phyloP scores from a whole-genome alignment of 2,888 invertebrate species.

The Polydesmus complanatus region DNA sequence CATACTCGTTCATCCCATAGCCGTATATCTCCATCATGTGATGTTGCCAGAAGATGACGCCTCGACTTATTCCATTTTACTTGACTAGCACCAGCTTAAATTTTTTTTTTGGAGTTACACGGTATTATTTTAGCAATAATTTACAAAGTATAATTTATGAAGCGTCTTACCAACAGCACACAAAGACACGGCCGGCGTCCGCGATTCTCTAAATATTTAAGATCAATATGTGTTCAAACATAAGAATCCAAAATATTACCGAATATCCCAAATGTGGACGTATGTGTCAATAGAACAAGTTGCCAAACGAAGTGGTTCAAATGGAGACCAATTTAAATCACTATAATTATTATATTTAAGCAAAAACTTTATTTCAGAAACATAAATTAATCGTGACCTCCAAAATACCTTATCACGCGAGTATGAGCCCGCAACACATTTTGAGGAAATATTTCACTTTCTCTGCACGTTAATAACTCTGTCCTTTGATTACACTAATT shows the following conservation, averaged over 20 bases:
- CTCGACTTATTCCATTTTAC: constrained; percentile 85
- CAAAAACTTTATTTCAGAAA: not conserved
- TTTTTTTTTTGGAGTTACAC: not conserved
- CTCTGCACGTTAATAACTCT: constrained; percentile 64
- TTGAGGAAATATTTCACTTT: constrained; percentile 24
- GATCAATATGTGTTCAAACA: not conserved
- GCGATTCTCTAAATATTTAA: constrained; percentile 46
- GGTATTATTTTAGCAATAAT: not conserved
- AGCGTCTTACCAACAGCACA: constrained; percentile 64
- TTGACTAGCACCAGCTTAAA: constrained; percentile 55
- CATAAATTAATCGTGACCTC: not conserved
- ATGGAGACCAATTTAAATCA: constrained; percentile 81
- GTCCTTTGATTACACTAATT: constrained; percentile 69
- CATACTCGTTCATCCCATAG: constrained; percentile 90
- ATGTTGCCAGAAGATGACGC: constrained; percentile 71
- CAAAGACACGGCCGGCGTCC: constrained; percentile 66
- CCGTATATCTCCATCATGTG: constrained; percentile 89
- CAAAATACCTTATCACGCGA: constrained; percentile 30
- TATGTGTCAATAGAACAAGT: constrained; percentile 89
- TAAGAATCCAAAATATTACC: constrained; percentile 21
- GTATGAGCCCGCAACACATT: constrained; percentile 31
- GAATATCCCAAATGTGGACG: constrained; percentile 83
- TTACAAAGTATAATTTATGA: not conserved
- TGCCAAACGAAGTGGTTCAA: constrained; percentile 58
- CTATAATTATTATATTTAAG: constrained; percentile 23